A percentile compares a stretch with the other conserved stretches of the same genome.
Evolutionary conservation across 1,140 invertebrate species (phyloP).

Genomic region (Pogonomyrmex californicus): DNA sequence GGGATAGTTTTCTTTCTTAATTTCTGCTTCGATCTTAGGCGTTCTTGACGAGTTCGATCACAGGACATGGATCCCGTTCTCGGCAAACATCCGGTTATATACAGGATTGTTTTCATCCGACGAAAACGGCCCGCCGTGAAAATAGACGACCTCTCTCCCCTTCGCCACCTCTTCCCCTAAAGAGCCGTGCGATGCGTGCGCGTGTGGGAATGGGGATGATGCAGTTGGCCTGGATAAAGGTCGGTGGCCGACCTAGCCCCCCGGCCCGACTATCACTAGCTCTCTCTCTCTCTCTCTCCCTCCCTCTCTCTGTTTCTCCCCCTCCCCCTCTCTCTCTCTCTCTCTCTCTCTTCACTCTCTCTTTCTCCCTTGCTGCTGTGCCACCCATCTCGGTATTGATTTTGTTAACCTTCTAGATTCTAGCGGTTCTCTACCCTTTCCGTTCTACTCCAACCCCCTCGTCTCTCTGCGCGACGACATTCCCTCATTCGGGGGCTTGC

Average conservation of each 20-base stretch:
- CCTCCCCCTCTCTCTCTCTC: too few species aligned
- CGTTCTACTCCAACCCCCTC: constrained; percentile 25
- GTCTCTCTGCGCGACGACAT: constrained; percentile 56
- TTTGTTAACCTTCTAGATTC: constrained; percentile 83
- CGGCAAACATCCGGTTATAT: neutral
- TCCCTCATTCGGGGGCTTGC: constrained; percentile 32
- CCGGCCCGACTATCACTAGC: constrained; percentile 68
- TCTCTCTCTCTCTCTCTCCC: constrained; percentile 37
- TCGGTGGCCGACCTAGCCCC: constrained; percentile 84
- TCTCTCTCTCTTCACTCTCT: too few species aligned
- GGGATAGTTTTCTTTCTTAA: neutral
- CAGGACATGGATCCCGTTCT: constrained; percentile 25
- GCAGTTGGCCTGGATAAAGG: constrained; percentile 84
- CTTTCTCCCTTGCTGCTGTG: constrained; percentile 31
- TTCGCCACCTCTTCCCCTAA: constrained; percentile 19
- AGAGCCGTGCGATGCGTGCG: constrained; percentile 51
- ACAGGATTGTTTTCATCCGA: constrained; percentile 70
- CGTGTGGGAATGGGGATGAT: constrained; percentile 80
- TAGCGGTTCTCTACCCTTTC: constrained; percentile 64
- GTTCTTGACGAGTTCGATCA: neutral
- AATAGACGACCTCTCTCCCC: constrained; percentile 66
- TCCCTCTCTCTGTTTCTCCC: too few species aligned
- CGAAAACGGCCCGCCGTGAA: constrained; percentile 72
- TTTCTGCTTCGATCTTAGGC: neutral
- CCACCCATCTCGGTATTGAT: constrained; percentile 81